Evolutionary conservation across 2,797 vertebrate genomes (phyloP).

Genomic region (Oryzias dopingdopingensis): DNA sequence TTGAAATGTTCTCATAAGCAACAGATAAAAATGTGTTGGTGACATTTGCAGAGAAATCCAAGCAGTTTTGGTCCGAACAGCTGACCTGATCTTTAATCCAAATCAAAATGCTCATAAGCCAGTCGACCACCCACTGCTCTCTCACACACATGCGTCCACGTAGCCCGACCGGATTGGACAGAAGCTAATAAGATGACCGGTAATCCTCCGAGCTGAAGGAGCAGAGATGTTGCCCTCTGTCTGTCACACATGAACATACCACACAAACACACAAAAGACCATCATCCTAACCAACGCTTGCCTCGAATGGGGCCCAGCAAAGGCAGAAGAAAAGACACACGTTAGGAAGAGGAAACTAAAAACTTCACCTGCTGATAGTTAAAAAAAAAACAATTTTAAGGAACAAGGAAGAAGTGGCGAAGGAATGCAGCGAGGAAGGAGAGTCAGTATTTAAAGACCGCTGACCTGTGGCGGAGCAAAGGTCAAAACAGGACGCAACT

Average conservation of each 20-base stretch:
- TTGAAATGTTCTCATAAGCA: too few species aligned
- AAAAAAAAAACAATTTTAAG: conserved; percentile 24
- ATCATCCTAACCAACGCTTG: neutral
- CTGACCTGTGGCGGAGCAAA: conserved; percentile 11
- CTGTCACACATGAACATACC: conserved; percentile 7
- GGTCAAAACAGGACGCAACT: conserved; percentile 19
- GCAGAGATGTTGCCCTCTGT: conserved; percentile 27
- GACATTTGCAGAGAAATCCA: too few species aligned
- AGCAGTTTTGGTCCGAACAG: conserved; percentile 10
- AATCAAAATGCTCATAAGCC: conserved; percentile 45
- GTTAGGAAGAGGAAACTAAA: conserved; percentile 12
- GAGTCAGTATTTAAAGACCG: conserved; percentile 17
- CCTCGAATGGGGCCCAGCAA: conserved; percentile 3
- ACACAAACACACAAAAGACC: conserved; percentile 15
- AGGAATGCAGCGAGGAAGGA: conserved; percentile 27
- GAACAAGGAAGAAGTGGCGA: conserved; percentile 16
- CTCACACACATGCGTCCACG: conserved; percentile 20
- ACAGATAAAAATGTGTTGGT: too few species aligned
- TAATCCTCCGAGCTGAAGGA: conserved; percentile 66
- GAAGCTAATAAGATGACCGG: conserved; percentile 71
- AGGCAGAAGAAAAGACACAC: neutral
- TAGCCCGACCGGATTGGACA: conserved; percentile 51
- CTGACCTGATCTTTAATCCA: conserved; percentile 32
- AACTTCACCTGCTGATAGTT: conserved; percentile 6
- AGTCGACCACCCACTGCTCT: conserved; percentile 23